These are phyloP conservation scores for Vanessa tameamea DNA, from an alignment of 1,140 invertebrate genomes.

Conservation along the genomic window DNA sequence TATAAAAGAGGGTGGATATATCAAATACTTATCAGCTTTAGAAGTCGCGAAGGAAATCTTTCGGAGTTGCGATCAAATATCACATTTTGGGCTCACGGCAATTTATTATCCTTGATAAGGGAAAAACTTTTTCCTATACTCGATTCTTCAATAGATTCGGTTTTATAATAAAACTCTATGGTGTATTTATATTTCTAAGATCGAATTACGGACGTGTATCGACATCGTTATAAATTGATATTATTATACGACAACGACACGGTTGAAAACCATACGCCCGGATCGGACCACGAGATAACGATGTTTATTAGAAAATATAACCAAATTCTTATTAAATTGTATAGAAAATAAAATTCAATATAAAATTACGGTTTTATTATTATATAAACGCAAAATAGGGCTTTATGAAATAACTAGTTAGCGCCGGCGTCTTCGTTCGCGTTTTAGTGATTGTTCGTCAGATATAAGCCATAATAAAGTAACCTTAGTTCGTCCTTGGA, in stretches of 20 bases:
- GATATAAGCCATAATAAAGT: too few relatives aligned
- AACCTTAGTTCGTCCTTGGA: too few relatives aligned
- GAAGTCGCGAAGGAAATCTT: constrained; percentile 6
- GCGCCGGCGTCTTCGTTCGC: too few relatives aligned
- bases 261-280: background rate
- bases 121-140: background rate
- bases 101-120: constrained; percentile 14
- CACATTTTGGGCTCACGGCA: background rate
- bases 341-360: too few relatives aligned
- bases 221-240: too few relatives aligned
- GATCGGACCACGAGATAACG: too few relatives aligned
- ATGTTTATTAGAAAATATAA: too few relatives aligned
- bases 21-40: constrained; percentile 1
- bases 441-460: too few relatives aligned
- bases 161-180: background rate
- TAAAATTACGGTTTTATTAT: too few relatives aligned
- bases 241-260: background rate
- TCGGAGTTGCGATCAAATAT: constrained; percentile 1
- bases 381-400: too few relatives aligned
- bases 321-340: too few relatives aligned
- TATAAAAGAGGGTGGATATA: background rate
- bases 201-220: background rate
- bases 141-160: background rate
- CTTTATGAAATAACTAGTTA: too few relatives aligned
- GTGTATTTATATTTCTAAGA: background rate